phyloP scores from a whole-genome alignment of 1,140 invertebrate genomes.

The Venustaconcha ellipsiformis region DNA sequence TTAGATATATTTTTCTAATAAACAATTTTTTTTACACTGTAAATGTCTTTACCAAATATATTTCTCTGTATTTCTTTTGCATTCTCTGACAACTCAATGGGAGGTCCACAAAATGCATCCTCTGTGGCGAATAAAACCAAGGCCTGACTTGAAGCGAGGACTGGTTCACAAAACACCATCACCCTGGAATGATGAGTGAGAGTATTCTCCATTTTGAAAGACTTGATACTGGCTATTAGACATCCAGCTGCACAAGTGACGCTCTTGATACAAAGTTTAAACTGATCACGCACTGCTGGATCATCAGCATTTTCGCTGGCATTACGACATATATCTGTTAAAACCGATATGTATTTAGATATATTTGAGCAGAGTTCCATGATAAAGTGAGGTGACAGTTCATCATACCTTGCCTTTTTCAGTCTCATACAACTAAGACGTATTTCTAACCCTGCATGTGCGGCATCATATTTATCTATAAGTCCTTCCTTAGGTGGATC shows the following conservation, averaged over 20 bases:
- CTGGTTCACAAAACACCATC: constrained; percentile 40
- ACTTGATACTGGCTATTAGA: constrained; percentile 43
- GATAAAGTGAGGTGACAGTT: constrained; percentile 33
- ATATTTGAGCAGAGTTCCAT: constrained; percentile 43
- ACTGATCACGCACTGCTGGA: constrained; percentile 37
- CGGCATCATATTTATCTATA: constrained; percentile 39
- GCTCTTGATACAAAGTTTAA: constrained; percentile 46
- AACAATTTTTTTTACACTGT: too few relatives aligned
- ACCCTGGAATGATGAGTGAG: constrained; percentile 35
- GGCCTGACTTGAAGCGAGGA: constrained; percentile 38
- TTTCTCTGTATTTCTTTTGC: constrained; percentile 43
- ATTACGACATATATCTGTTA: constrained; percentile 40
- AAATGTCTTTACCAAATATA: constrained; percentile 35
- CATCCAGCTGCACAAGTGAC: constrained; percentile 40
- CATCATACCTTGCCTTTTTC: constrained; percentile 28
- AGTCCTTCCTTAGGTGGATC: constrained; percentile 19
- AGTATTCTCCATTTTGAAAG: constrained; percentile 36
- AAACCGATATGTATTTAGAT: constrained; percentile 36
- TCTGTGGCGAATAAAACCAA: constrained; percentile 42
- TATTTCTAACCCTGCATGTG: constrained; percentile 37
- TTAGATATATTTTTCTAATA: too few relatives aligned
- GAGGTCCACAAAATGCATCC: constrained; percentile 70
- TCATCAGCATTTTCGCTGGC: constrained; percentile 33
- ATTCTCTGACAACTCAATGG: constrained; percentile 75
- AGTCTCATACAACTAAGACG: constrained; percentile 34